These are phyloP conservation scores for Epizoanthus stellaris DNA, from an alignment of 92 coral and sea anemone genomes.

Conservation along the genomic window DNA sequence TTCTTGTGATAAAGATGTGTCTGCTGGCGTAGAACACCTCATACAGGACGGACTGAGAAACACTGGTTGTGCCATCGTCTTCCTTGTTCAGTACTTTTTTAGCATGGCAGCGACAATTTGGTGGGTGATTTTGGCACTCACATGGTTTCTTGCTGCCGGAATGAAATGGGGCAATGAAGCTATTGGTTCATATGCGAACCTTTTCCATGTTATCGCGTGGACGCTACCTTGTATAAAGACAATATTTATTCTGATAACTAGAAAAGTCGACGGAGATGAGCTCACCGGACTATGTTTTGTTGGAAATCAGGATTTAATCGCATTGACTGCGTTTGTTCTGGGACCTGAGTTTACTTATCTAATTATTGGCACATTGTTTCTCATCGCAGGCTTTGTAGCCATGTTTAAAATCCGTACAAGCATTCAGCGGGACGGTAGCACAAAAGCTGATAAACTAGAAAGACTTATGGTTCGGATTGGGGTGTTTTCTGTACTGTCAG, in stretches of 20 bases:
- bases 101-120: constrained; percentile 99
- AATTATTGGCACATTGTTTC: constrained; percentile 93
- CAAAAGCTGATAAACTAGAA: constrained; percentile 91
- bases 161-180: constrained; percentile 98
- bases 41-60: constrained; percentile 95
- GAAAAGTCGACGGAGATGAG: constrained; percentile 98
- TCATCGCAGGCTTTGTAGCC: constrained; percentile 96
- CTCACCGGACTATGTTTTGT: constrained; percentile 98
- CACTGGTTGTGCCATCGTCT: constrained; percentile 94
- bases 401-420: constrained; percentile 84
- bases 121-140: constrained; percentile 97
- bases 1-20: constrained; percentile 85
- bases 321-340: constrained; percentile 96
- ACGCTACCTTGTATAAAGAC: constrained; percentile 92
- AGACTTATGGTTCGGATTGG: constrained; percentile 94
- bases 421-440: constrained; percentile 75
- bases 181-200: constrained; percentile 90
- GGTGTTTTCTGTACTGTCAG: constrained; percentile 84
- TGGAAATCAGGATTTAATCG: constrained; percentile 97
- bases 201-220: constrained; percentile 97
- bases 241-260: constrained; percentile 86
- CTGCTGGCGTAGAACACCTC: constrained; percentile 68
- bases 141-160: constrained; percentile 98
- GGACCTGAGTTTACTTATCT: constrained; percentile 99
- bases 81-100: constrained; percentile 91